Evolutionary conservation across 2,888 invertebrate species (phyloP), one percentile per base, ranked within the genome.

Genomic region (Pammene fasciana): DNA sequence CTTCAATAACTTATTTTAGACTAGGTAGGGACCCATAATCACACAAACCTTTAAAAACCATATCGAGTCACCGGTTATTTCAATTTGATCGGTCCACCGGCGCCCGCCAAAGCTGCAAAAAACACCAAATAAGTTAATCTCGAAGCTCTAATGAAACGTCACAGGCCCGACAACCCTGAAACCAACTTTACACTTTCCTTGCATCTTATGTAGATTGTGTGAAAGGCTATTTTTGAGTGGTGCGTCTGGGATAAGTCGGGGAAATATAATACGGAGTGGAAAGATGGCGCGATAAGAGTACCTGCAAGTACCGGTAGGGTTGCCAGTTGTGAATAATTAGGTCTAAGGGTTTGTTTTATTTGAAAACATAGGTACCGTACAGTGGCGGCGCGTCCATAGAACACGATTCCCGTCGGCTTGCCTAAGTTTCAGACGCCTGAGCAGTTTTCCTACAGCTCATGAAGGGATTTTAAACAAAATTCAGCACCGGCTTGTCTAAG

Each of bases 111-210:
- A 48, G 55, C 48, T 46, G 73, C 72, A 76, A 74, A 75, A 74
- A 73, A 75, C 79, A 76, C 80, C 83, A 84, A 86, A 88, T 88
- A 88, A 89, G 86, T 88, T 88, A 88, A 88, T 88, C 87, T 84
- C 74, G 70, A 77, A 80, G 78, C 82, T 83, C 80, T 87, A 87
- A 89, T 88, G 86, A 87, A 87, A 87, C 82, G 86, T 87, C 87
- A 86, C 79, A 79, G 85, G 75, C 76, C 74, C 62, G 57, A 62
- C 60, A 66, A 18, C 71, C 65, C 68, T 74, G 18, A 43, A 16
- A 76, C 76, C 74, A 73, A 72, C 71, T 65, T n/a, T 16, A 36
- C 67, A 56, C 3, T 41, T 43, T 48, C 0, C n/a, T 6, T 71
- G 18, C 18, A 54, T 71, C 65, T 52, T 78, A 74, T 68, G 0